A percentile compares a stretch with the other conserved stretches of the same genome.
Evolutionary conservation across 2,888 invertebrate genomes (phyloP).

Genomic region (Eristalis arbustorum): DNA sequence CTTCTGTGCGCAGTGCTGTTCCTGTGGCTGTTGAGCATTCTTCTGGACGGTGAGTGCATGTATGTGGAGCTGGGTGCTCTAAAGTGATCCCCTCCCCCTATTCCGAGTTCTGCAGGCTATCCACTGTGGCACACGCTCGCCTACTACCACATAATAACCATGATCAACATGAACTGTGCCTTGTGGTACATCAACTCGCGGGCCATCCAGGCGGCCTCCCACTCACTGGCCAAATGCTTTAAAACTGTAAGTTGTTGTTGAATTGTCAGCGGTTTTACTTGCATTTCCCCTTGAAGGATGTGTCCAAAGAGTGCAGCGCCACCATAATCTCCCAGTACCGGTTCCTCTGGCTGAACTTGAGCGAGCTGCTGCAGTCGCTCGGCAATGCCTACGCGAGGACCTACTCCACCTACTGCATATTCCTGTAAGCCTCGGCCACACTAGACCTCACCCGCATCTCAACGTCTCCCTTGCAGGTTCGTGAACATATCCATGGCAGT

Average conservation of each 20-base stretch:
- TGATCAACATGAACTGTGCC: conserved; percentile 88
- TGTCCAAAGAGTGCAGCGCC: conserved; percentile 82
- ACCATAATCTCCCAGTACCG: conserved; percentile 84
- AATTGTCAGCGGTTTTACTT: neutral
- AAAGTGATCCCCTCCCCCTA: neutral
- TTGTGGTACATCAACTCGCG: conserved; percentile 87
- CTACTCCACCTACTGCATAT: conserved; percentile 85
- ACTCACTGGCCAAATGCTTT: conserved; percentile 82
- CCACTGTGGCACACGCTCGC: conserved; percentile 83
- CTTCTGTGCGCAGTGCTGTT: conserved; percentile 83
- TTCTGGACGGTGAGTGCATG: conserved; percentile 80
- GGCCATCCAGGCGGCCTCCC: conserved; percentile 84
- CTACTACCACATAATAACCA: conserved; percentile 84
- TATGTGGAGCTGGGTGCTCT: neutral
- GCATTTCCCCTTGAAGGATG: conserved; percentile 80
- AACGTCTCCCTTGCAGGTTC: conserved; percentile 79
- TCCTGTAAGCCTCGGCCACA: conserved; percentile 81
- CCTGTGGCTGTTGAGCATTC: conserved; percentile 82
- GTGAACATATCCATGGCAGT: conserved; percentile 86
- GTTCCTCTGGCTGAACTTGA: conserved; percentile 84
- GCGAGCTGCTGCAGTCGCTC: conserved; percentile 84
- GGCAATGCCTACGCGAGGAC: conserved; percentile 86
- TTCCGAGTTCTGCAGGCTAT: conserved; percentile 81
- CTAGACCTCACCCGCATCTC: neutral
- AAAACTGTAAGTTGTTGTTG: conserved; percentile 78